Base-by-base conservation (phyloP, 2,113 vertebrate species). In the Pterophyllum scalare region DNA sequence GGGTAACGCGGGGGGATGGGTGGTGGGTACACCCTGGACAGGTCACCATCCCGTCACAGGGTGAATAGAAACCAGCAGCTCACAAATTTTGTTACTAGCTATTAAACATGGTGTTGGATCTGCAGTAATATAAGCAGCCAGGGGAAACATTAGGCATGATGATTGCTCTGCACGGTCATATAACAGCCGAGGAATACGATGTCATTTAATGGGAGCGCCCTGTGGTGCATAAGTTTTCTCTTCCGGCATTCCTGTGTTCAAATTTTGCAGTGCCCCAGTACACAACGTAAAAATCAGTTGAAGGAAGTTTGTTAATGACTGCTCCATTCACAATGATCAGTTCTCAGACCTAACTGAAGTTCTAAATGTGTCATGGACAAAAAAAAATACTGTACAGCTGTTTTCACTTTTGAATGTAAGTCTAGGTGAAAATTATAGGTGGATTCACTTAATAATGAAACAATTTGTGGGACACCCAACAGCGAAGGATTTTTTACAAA, bases 121-220 rank as follows among this genome's bases (percentile, higher is more conserved):
- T 77, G 82, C 80, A 82, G 86, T 75, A 35, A 75, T 85, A 64
- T 77, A 80, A 83, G 78, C 81, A 86, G 84, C 62, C 84, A 64
- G 83, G 86, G 87, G 89, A 80, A 77, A 89, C 84, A 88, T 90
- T 83, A 86, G 81, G 59, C 67, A 43, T 59, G 81, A 82, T 88
- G 81, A 89, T 91, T 70, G 82, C 75, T 19, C 75, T 80, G 79
- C 75, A 61, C 7, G 12, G 75, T 85, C 77, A 65, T 86, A 81
- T 88, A 91, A 90, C 87, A 81, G 81, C 84, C 31, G 15, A 84
- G 38, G 85, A 92, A 91, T 82, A 80, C 76, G 84, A 90, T 33
- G 79, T 43, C 75, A 75, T 91, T 92, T 86, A 87, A 87, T 67
- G 22, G 62, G 84, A 83, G 81, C 75, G 43, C 77, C 87, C 81